Conservation (phyloP, 2,797 vertebrate genomes). For the Poecilia wingei region DNA sequence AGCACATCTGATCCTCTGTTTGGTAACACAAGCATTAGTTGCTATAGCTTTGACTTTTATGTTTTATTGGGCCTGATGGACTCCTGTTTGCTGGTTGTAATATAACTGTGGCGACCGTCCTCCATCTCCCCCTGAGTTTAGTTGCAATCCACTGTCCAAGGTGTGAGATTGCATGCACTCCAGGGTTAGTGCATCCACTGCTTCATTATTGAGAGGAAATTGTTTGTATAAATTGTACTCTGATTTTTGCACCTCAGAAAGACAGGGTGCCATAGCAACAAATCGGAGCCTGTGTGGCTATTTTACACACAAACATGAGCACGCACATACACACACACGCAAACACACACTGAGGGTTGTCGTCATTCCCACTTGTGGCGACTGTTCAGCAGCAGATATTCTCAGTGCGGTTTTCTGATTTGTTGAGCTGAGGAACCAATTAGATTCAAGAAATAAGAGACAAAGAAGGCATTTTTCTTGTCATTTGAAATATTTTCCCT, state of each 20-base stretch:
- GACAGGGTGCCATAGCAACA: slow-evolving; percentile 71
- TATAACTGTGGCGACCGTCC: slow-evolving; percentile 10
- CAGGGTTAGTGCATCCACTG: slow-evolving; percentile 40
- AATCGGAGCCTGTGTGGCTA: slow-evolving; percentile 51
- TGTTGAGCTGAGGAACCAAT: slow-evolving; percentile 46
- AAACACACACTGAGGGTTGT: slow-evolving; percentile 2
- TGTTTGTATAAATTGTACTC: slow-evolving; percentile 68
- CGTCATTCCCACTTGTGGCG: slow-evolving; percentile 61
- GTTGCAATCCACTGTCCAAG: slow-evolving; percentile 20
- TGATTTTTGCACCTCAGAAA: slow-evolving; percentile 66
- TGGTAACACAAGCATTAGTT: not conserved
- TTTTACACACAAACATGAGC: slow-evolving; percentile 34
- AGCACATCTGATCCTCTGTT: slow-evolving; percentile 8
- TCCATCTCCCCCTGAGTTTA: slow-evolving; percentile 18
- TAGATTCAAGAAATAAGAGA: slow-evolving; percentile 39
- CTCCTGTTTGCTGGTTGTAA: slow-evolving; percentile 6
- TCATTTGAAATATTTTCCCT: slow-evolving; percentile 9
- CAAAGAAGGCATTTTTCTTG: slow-evolving; percentile 18
- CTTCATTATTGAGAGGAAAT: slow-evolving; percentile 67
- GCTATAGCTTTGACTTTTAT: slow-evolving; percentile 1
- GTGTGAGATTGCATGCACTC: slow-evolving; percentile 6
- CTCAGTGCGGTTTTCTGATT: slow-evolving; percentile 41
- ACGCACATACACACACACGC: not conserved
- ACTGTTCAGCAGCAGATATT: slow-evolving; percentile 41
- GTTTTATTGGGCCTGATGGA: slow-evolving; percentile 5